Evolutionary conservation across 2,797 vertebrate genomes (phyloP).

Genomic region (Adrianichthys oophorus): DNA sequence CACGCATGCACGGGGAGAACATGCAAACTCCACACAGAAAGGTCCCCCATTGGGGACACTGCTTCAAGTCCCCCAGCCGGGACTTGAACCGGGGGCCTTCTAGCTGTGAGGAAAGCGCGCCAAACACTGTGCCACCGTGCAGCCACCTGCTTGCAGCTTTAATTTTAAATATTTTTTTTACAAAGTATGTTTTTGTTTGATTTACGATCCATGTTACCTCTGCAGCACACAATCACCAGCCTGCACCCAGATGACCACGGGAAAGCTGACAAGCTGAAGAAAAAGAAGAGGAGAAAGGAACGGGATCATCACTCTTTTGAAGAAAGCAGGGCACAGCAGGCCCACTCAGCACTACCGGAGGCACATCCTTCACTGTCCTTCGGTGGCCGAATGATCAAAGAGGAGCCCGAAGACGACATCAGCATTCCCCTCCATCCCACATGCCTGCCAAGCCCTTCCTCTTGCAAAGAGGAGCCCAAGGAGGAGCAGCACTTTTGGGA

Average conservation of each 20-base stretch:
- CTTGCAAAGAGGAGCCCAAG: conserved; percentile 74
- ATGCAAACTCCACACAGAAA: too few species aligned
- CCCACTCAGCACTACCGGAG: conserved; percentile 14
- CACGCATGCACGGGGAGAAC: too few species aligned
- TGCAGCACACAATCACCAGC: conserved; percentile 70
- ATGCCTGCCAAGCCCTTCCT: conserved; percentile 57
- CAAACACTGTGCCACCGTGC: too few species aligned
- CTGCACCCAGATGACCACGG: conserved; percentile 86
- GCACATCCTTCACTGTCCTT: conserved; percentile 48
- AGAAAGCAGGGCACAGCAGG: conserved; percentile 55
- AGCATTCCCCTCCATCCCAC: conserved; percentile 64
- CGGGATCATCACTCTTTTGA: conserved; percentile 68
- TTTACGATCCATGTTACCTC: background rate
- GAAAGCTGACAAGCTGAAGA: conserved; percentile 90
- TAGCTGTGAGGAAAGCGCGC: too few species aligned
- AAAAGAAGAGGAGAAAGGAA: conserved; percentile 88
- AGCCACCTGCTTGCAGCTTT: too few species aligned
- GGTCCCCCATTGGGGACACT: too few species aligned
- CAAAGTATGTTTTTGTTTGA: conserved; percentile 9
- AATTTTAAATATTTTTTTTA: background rate
- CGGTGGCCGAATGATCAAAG: conserved; percentile 79
- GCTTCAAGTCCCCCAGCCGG: too few species aligned
- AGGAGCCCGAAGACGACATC: conserved; percentile 83
- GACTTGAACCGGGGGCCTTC: too few species aligned
- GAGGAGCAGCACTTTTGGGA: conserved; percentile 69